Base-by-base conservation (phyloP, 1,140 invertebrate genomes). In the Brachionus manjavacas region DNA sequence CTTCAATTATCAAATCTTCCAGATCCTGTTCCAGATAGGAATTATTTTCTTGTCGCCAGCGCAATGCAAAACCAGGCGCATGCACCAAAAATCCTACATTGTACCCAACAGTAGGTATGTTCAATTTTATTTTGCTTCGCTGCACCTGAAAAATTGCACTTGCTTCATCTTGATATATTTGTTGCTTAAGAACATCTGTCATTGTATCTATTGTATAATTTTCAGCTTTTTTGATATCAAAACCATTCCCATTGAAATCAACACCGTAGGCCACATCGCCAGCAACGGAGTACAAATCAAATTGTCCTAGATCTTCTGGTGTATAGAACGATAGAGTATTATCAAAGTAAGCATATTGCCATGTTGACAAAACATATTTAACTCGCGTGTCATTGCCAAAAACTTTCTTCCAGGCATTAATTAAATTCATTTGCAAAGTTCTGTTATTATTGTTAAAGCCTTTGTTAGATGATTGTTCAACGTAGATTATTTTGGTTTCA, bases 401-500 rank as follows among this genome's bases (percentile, higher is more conserved):
- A 12, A 76, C 72, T 23, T 23, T 8, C n/a, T 49, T 76, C 41
- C 41, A 76, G 8, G 20, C 41, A 49, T 16, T 46, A 12, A 76
- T 49, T 31, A 76, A 49, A 76, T 76, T 49, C 72, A 76, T 76
- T 76, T 76, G 72, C 2, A 28, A 23, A 9, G 41, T 76, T 46
- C 72, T 23, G 41, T 76, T 76, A 16, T 76, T 76, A 23, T 14
- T 25, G 28, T 76, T 25, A 11, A 46, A 76, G 0, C 72, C 72
- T 49, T 76, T 76, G n/a, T 76, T 28, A 4, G 72, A 49, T 28
- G 72, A 49, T 49, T 76, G 72, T 76, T 76, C 72, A 6, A 76
- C 43, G 14, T 76, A 76, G 12, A 76, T 76, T 72, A 86, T 86
- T 85, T 86, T 86, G 16, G 86, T 52, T 60, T 86, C 86, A 39